These are phyloP conservation scores for Syngnathus floridae DNA, from an alignment of 2,113 vertebrate species.

Conservation along the genomic window DNA sequence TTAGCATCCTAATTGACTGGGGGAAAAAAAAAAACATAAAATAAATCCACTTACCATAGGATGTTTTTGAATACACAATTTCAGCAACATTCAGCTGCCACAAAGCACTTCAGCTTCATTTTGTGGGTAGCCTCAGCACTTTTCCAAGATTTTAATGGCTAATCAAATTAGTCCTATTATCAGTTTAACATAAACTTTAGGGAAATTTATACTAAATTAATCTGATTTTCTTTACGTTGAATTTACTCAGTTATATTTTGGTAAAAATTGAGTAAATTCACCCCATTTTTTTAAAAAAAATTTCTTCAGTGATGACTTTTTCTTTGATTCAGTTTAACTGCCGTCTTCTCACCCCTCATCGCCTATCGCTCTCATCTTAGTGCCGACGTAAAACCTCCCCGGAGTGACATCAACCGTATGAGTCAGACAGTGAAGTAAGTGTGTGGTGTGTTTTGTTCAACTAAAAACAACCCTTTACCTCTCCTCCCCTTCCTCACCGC, in stretches of 20 bases:
- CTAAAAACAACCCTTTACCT: constrained; percentile 27
- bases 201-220: no score
- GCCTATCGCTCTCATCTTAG: neutral
- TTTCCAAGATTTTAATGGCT: no score
- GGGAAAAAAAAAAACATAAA: neutral
- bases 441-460: constrained; percentile 42
- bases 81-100: neutral
- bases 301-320: no score
- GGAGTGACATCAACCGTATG: neutral
- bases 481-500: constrained; percentile 46
- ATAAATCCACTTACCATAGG: neutral
- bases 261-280: no score
- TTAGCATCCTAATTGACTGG: neutral
- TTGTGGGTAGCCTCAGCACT: neutral
- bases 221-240: no score
- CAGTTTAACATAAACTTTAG: no score
- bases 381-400: neutral
- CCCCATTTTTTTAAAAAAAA: no score
- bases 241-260: no score
- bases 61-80: neutral
- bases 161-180: neutral
- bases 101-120: neutral
- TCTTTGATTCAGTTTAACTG: neutral
- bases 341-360: neutral
- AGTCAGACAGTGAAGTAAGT: constrained; percentile 32